phyloP scores from a whole-genome alignment of 2,797 vertebrate genomes.

The Danio kyathit region DNA sequence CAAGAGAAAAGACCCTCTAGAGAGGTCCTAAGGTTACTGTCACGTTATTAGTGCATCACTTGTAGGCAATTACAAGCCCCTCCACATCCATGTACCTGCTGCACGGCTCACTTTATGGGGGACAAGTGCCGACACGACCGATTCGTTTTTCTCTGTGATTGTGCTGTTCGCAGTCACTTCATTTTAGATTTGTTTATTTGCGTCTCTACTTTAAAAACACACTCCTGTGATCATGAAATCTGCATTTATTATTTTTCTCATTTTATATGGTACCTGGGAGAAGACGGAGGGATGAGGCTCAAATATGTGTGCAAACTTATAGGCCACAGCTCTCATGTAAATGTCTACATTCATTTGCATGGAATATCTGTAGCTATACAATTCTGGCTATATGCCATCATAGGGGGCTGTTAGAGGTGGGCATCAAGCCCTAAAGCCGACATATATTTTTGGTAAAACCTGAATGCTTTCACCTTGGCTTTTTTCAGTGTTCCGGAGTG shows the following conservation, averaged over 20 bases:
- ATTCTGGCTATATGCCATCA: not conserved
- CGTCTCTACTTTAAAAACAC: conserved; percentile 4
- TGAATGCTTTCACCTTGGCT: not conserved
- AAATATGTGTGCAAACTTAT: not conserved
- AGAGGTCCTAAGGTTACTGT: conserved; percentile 72
- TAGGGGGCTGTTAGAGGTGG: not conserved
- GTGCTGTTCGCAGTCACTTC: not conserved
- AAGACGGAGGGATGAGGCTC: not conserved
- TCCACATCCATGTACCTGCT: conserved; percentile 57
- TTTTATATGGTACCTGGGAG: not conserved
- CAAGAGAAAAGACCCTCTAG: conserved; percentile 67
- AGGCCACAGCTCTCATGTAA: not conserved
- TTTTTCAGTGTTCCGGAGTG: not conserved
- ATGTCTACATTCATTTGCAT: not conserved
- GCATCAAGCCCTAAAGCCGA: no score
- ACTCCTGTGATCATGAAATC: not conserved
- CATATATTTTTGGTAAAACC: not conserved
- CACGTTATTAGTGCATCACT: conserved; percentile 72
- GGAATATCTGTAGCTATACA: not conserved
- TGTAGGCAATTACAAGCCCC: conserved; percentile 71
- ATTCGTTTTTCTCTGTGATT: conserved; percentile 29
- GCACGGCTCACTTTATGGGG: conserved; percentile 40
- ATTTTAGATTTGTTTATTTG: conserved; percentile 46
- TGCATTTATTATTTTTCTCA: not conserved
- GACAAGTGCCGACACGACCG: conserved; percentile 45